Base-by-base conservation (phyloP, 1,140 invertebrate genomes). In the Eriosoma lanigerum region DNA sequence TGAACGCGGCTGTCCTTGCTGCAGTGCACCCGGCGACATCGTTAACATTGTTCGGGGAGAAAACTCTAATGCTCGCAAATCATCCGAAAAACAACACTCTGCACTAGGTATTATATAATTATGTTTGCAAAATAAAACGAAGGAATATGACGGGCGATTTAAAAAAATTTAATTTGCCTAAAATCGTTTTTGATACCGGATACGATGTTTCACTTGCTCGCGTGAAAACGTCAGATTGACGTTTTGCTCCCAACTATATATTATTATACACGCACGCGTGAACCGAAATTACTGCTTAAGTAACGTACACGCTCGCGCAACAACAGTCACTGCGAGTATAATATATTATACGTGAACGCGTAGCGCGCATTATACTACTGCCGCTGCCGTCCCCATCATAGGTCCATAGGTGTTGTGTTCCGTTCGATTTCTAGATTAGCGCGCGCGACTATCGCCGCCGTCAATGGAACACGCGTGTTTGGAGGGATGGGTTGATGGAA, bases 371-470 rank as follows among this genome's bases (percentile, higher is more conserved):
- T 4, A 38, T 8, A 66, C 62, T n/a, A n/a, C 3, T 15, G 29
- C 60, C 29, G 29, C 29, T 38, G 60, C 32, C 32, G 62, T 21
- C n/a, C 4, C 12, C 10, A 58, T 12, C 32, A 44, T 21, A 21
- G 9, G n/a, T 21, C 38, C 13, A 46, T 13, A 46, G 32, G 24
- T 44, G 64, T 44, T 19, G 26, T 17, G 62, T 66, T 44, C 12
- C 66, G 66, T 70, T 26, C 21, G 66, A 26, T 70, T 70, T 70
- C 48, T 17, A 48, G 66, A 70, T 70, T 70, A 26, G 44, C 66
- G 66, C 26, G 29, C 26, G 8, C 29, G 15, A 24, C 26, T 9
- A 46, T 12, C 38, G 66, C 38, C 70, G 46, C 68, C 46, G 48
- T 50, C 46, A 72, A 72, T 50, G 50, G 17, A 32, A 75, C 66